These are phyloP conservation scores for Spatulosminthurus flaviceps DNA, from an alignment of 2,888 invertebrate genomes.

Conservation along the genomic window DNA sequence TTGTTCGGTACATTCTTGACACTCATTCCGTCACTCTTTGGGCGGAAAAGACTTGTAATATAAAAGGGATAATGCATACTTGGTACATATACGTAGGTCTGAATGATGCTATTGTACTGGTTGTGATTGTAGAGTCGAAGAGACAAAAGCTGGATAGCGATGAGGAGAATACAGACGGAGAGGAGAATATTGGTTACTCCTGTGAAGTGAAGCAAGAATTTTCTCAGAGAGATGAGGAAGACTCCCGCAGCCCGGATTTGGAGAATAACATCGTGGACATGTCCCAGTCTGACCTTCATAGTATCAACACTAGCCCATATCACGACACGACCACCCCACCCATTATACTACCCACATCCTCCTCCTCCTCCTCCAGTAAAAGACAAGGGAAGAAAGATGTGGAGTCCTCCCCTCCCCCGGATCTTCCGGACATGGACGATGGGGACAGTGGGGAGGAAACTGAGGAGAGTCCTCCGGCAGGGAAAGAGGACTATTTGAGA, in stretches of 20 bases:
- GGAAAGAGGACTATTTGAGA: conserved; percentile 59
- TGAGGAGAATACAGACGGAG: conserved; percentile 51
- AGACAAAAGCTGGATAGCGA: conserved; percentile 60
- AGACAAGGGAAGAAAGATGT: background rate
- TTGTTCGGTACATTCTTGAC: conserved; percentile 23
- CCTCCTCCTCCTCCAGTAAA: background rate
- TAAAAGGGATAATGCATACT: background rate
- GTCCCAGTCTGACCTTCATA: conserved; percentile 10
- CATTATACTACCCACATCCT: conserved; percentile 7
- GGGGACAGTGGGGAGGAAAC: conserved; percentile 6
- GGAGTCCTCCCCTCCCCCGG: background rate
- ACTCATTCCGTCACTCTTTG: conserved; percentile 34
- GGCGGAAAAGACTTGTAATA: background rate
- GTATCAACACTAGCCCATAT: conserved; percentile 2
- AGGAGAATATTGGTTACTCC: conserved; percentile 45
- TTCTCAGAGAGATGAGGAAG: conserved; percentile 28
- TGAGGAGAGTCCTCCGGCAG: conserved; percentile 23
- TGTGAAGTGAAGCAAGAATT: conserved; percentile 45
- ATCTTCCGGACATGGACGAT: background rate
- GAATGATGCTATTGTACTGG: conserved; percentile 52
- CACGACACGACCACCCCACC: conserved; percentile 2
- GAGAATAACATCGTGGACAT: conserved; percentile 13
- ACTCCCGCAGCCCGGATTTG: conserved; percentile 29
- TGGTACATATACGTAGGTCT: background rate
- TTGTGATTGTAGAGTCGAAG: conserved; percentile 58